phyloP scores from a whole-genome alignment of 2,113 vertebrate genomes.

The Astur gentilis region DNA sequence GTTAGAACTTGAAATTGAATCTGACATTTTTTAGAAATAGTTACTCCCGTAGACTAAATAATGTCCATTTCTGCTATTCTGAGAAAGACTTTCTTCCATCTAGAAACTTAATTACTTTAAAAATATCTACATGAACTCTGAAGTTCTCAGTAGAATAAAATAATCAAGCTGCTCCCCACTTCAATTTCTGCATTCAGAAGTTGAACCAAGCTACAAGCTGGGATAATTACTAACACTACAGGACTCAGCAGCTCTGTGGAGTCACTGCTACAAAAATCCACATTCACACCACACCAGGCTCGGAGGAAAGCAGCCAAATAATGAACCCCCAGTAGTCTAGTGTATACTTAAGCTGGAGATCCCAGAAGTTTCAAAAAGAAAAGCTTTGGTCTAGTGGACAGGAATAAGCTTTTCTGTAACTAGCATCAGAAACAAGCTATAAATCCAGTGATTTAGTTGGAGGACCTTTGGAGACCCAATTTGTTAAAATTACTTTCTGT shows the following conservation, averaged over 20 bases:
- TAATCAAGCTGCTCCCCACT: neutral
- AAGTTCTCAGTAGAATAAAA: neutral
- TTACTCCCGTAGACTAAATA: neutral
- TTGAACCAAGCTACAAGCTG: neutral
- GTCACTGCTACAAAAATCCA: neutral
- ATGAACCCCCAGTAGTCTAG: neutral
- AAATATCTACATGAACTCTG: neutral
- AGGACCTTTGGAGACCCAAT: conserved; percentile 16
- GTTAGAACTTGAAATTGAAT: neutral
- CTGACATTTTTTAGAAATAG: neutral
- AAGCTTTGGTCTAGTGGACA: neutral
- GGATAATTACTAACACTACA: neutral
- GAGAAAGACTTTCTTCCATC: neutral
- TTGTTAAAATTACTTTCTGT: neutral
- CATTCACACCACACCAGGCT: neutral
- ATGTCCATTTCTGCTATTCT: neutral
- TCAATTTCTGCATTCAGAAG: neutral
- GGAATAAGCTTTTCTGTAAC: neutral
- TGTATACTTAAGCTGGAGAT: neutral
- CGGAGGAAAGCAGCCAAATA: neutral
- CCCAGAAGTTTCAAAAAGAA: neutral
- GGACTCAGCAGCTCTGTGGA: neutral
- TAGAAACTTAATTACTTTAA: neutral
- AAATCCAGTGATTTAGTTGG: conserved; percentile 41
- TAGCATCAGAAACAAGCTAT: neutral